A percentile compares a stretch with the other conserved stretches of the same genome.
Evolutionary conservation across 2,888 invertebrate genomes (phyloP).

Genomic region (Mamestra brassicae): DNA sequence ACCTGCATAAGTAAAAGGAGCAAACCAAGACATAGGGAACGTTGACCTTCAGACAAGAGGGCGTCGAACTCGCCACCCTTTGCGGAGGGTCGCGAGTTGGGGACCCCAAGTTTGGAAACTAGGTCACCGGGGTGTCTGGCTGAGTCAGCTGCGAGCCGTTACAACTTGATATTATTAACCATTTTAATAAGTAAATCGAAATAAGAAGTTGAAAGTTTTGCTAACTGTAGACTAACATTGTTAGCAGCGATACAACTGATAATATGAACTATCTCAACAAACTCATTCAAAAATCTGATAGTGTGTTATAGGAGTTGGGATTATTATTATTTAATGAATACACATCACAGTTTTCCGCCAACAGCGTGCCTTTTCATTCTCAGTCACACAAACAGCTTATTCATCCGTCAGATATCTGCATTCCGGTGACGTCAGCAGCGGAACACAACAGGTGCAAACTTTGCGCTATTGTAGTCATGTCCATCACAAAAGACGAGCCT

Average conservation of each 20-base stretch:
- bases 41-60: slow-evolving; percentile 73
- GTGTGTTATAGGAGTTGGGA: neutral
- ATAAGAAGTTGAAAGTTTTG: neutral
- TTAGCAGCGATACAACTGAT: neutral
- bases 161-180: slow-evolving; percentile 16
- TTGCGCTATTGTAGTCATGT: slow-evolving; percentile 44
- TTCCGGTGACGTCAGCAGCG: slow-evolving; percentile 18
- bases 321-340: too few species aligned
- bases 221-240: neutral
- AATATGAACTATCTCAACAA: neutral
- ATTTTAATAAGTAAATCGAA: neutral
- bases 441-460: slow-evolving; percentile 54
- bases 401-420: slow-evolving; percentile 29
- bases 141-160: slow-evolving; percentile 9
- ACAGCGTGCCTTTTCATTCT: neutral
- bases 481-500: slow-evolving; percentile 36
- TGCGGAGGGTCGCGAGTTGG: slow-evolving; percentile 60
- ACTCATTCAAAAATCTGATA: neutral
- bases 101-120: slow-evolving; percentile 63
- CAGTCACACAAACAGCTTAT: slow-evolving; percentile 18
- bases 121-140: slow-evolving; percentile 65
- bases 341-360: neutral
- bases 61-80: slow-evolving; percentile 71
- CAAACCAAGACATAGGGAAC: slow-evolving; percentile 44
- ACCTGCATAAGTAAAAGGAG: neutral